Evolutionary conservation across 2,888 invertebrate species (phyloP), one percentile per base, ranked within the genome.

Genomic region (Dynastes maya): DNA sequence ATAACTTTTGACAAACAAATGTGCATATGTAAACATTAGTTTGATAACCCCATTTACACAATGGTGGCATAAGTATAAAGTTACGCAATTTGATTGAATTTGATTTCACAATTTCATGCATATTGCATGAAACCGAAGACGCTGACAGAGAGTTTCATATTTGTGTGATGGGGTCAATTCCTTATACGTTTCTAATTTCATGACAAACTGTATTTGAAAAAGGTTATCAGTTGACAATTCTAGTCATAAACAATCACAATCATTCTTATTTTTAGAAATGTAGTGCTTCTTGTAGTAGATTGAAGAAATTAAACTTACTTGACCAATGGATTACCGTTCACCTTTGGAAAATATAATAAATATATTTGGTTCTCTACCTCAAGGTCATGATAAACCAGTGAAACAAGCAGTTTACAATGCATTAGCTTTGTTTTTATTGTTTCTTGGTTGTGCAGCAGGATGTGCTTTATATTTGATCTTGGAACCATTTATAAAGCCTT

Each of bases 351-450:
- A 93, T 87, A 91, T 94, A 82, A 91, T 94, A 82, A 93, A 91
- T 85, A 92, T 93, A 82, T 91, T 94, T 81, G 92, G 92, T 77
- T 92, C 92, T 78, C 87, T 95, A 82, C 93, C 95, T 13, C 93
- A 94, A 83, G 95, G 94, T 55, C 94, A 96, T 85, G 96, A 96
- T 88, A 96, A 96, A 88, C 95, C 96, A n/a, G 91, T 97, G 86
- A 96, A 96, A 90, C 95, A 96, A 89, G 96, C 96, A n/a, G 92
- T 97, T 84, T 97, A 96, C 88, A 97, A 96, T 89, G 95, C 96
- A 4, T 92, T 95, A 80, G 96, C 96, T n/a, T 89, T 96, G 76
- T 92, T 96, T 83, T 91, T 96, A 82, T 89, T 96, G 80, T 90
- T 92, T 63, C 87, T 95, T 71, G 92, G 93, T 83, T 92, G 92